These are phyloP conservation scores for Phalloptychus januarius DNA, from an alignment of 2,797 vertebrate species.

Conservation along the genomic window DNA sequence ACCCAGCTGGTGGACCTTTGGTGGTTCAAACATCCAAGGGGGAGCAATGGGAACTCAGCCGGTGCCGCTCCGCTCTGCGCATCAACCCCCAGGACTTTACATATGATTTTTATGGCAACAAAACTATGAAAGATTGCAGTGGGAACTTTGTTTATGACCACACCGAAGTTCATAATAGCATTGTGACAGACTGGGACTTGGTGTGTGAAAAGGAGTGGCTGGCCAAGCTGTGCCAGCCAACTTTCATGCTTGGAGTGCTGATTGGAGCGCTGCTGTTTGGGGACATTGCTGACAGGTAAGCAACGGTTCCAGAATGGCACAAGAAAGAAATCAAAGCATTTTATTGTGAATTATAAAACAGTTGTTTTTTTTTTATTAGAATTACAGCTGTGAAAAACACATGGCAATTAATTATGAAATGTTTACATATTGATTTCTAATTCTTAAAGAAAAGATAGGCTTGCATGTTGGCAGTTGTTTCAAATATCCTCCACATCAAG, in stretches of 20 bases:
- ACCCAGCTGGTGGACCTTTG: conserved; percentile 69
- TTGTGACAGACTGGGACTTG: conserved; percentile 91
- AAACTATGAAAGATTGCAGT: conserved; percentile 76
- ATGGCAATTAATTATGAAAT: background rate
- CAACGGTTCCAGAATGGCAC: background rate
- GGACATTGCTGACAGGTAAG: conserved; percentile 92
- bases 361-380: background rate
- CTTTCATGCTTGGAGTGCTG: conserved; percentile 93
- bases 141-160: conserved; percentile 85
- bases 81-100: conserved; percentile 57
- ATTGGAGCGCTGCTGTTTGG: conserved; percentile 91
- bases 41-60: conserved; percentile 89
- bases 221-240: conserved; percentile 89
- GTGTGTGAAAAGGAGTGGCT: conserved; percentile 92
- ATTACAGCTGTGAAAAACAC: background rate
- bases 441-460: background rate
- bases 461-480: background rate
- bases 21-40: conserved; percentile 82
- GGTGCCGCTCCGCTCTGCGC: conserved; percentile 82
- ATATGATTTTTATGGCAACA: conserved; percentile 83
- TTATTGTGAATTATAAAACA: background rate
- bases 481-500: background rate
- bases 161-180: conserved; percentile 84
- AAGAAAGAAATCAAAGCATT: background rate
- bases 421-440: background rate